phyloP scores from a whole-genome alignment of 2,797 vertebrate species.

The Synaphobranchus kaupii region DNA sequence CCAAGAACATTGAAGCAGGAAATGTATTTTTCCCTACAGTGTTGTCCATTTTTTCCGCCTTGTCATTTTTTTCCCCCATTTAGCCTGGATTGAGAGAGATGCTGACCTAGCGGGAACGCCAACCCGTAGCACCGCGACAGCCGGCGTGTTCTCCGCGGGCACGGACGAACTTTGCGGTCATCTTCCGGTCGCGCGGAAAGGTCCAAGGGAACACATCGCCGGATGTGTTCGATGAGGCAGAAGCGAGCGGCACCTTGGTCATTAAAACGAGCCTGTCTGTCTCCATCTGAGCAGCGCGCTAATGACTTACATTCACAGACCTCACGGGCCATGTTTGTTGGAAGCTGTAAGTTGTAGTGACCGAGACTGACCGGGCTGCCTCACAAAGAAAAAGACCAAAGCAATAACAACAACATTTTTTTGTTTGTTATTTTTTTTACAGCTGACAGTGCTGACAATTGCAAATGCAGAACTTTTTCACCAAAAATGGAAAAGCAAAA shows the following conservation, averaged over 20 bases:
- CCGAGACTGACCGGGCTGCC: neutral
- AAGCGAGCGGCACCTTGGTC: neutral
- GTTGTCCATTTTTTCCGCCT: too few relatives aligned
- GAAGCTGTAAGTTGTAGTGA: neutral
- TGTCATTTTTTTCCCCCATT: too few relatives aligned
- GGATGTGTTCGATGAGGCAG: neutral
- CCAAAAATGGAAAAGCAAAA: neutral
- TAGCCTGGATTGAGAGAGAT: neutral
- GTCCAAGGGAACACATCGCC: neutral
- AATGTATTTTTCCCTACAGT: too few relatives aligned
- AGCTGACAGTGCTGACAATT: neutral
- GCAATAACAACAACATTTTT: too few relatives aligned
- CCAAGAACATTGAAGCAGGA: too few relatives aligned
- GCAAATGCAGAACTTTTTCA: neutral
- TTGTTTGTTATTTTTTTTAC: too few relatives aligned
- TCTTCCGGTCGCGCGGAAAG: neutral
- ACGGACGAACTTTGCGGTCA: neutral
- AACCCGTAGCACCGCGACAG: neutral
- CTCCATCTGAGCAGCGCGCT: neutral
- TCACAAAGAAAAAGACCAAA: neutral
- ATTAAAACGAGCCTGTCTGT: neutral
- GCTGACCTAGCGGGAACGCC: neutral
- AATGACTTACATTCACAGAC: neutral
- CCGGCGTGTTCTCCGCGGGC: neutral
- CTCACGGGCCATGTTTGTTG: neutral